Percentiles rank a stretch among this genome's conserved stretches.
Evolutionary conservation across 1,140 invertebrate species (phyloP).

Genomic region (Schmidtea mediterranea): DNA sequence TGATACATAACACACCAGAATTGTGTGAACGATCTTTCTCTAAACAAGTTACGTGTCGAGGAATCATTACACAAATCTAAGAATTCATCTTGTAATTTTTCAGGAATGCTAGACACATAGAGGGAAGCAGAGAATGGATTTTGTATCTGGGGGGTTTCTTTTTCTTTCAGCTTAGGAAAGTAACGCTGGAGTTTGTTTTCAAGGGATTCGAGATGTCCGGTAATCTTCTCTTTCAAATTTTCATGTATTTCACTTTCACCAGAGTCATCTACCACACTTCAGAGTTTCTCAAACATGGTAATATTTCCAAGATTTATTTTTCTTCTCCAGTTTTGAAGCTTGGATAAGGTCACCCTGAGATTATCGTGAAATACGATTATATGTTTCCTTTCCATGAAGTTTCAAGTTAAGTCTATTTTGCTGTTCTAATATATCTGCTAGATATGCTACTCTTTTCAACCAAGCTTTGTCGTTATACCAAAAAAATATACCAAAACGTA

Average conservation of each 20-base stretch:
- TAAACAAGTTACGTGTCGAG: conserved; percentile 2
- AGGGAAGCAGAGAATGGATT: conserved; percentile 8
- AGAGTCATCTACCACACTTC: conserved; percentile 8
- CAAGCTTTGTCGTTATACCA: conserved; percentile 7
- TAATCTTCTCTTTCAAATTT: conserved; percentile 8
- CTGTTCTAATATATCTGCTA: conserved; percentile 7
- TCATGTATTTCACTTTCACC: conserved; percentile 6
- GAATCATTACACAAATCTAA: conserved; percentile 5
- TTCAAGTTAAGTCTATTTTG: conserved; percentile 9
- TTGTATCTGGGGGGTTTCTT: conserved; percentile 1
- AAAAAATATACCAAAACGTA: conserved; percentile 6
- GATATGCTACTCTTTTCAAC: conserved; percentile 5
- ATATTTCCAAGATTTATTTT: conserved; percentile 9
- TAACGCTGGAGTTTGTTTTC: conserved; percentile 8
- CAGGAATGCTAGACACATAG: conserved; percentile 8
- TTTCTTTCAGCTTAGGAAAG: conserved; percentile 7
- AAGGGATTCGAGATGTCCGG: conserved; percentile 7
- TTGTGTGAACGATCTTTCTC: conserved; percentile 1
- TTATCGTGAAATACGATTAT: conserved; percentile 8
- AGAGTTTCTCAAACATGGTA: conserved; percentile 9
- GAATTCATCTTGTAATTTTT: conserved; percentile 9
- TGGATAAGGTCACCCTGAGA: conserved; percentile 7
- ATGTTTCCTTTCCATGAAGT: conserved; percentile 8
- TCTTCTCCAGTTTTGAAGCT: conserved; percentile 6
- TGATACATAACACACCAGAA: no score